Percentiles rank a stretch among this genome's conserved stretches.
Evolutionary conservation across 1,140 invertebrate species (phyloP).

Genomic region (Bombus vancouverensis): DNA sequence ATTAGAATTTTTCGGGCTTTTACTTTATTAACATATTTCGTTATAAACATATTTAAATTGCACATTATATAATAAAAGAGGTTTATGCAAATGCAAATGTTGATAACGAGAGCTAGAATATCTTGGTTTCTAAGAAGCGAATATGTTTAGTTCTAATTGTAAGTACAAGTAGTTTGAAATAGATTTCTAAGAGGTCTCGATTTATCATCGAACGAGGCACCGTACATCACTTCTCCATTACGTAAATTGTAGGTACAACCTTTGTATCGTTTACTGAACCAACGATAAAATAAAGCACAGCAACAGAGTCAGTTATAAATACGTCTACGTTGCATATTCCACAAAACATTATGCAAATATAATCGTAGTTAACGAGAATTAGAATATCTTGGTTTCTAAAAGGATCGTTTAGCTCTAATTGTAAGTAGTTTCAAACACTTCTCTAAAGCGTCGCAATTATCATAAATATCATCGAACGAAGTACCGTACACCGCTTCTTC

Average conservation of each 20-base stretch:
- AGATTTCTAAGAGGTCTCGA: constrained; percentile 2
- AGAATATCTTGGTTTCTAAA: neutral
- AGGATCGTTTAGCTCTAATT: neutral
- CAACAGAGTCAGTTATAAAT: neutral
- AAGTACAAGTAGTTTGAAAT: constrained; percentile 3
- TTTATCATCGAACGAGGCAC: neutral
- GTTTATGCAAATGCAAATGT: neutral
- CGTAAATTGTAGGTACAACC: neutral
- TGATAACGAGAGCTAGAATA: neutral
- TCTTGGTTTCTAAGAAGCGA: neutral
- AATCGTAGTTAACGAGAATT: neutral
- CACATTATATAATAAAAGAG: neutral
- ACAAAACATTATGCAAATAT: neutral
- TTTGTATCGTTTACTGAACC: neutral
- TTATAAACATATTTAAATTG: neutral
- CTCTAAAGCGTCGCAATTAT: neutral
- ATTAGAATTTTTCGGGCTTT: too few relatives aligned
- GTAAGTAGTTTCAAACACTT: neutral
- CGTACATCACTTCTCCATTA: neutral
- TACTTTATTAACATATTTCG: neutral
- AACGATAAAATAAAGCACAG: neutral
- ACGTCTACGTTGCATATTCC: neutral
- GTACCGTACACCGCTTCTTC: too few relatives aligned
- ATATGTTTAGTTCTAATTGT: neutral
- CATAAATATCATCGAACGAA: too few relatives aligned